Evolutionary conservation across 1,140 invertebrate genomes (phyloP).

Genomic region (Cardiocondyla obscurior): DNA sequence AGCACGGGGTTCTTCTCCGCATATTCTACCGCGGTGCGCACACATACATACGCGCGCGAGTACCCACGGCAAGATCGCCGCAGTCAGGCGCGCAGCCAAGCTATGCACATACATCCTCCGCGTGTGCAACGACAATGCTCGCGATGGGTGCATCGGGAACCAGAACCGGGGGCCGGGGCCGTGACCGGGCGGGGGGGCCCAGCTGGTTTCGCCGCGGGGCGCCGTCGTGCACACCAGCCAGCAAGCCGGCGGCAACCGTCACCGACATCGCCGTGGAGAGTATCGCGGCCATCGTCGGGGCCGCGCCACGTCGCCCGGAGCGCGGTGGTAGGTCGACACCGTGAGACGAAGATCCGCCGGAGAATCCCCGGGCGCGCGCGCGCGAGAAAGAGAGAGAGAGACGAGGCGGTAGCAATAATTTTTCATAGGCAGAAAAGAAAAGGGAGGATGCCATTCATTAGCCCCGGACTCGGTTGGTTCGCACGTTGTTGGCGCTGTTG

Average conservation of each 20-base stretch:
- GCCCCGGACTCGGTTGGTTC: slow-evolving; percentile 80
- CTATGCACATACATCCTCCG: neutral
- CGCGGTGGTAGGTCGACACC: slow-evolving; percentile 77
- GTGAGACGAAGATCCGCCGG: slow-evolving; percentile 57
- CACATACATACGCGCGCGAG: too few species aligned
- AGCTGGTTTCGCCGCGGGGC: slow-evolving; percentile 76
- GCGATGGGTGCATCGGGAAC: slow-evolving; percentile 28
- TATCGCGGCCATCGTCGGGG: slow-evolving; percentile 62
- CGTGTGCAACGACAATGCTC: slow-evolving; percentile 63
- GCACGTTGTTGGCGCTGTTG: slow-evolving; percentile 80
- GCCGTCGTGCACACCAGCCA: slow-evolving; percentile 50
- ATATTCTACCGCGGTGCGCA: neutral
- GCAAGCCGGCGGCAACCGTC: slow-evolving; percentile 2
- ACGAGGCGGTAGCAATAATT: slow-evolving; percentile 75
- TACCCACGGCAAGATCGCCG: neutral
- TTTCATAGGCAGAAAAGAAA: slow-evolving; percentile 80
- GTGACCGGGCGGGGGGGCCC: slow-evolving; percentile 62
- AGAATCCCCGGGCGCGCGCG: slow-evolving; percentile 7
- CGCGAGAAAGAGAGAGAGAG: neutral
- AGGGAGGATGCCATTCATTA: slow-evolving; percentile 81
- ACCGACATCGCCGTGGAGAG: slow-evolving; percentile 22
- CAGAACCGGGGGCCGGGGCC: slow-evolving; percentile 20
- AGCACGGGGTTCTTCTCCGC: neutral
- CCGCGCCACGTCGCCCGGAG: slow-evolving; percentile 38
- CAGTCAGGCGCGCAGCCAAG: slow-evolving; percentile 7